Evolutionary conservation across 2,113 vertebrate species (phyloP), one percentile per base, ranked within the genome.

Genomic region (Cheirogaleus medius): DNA sequence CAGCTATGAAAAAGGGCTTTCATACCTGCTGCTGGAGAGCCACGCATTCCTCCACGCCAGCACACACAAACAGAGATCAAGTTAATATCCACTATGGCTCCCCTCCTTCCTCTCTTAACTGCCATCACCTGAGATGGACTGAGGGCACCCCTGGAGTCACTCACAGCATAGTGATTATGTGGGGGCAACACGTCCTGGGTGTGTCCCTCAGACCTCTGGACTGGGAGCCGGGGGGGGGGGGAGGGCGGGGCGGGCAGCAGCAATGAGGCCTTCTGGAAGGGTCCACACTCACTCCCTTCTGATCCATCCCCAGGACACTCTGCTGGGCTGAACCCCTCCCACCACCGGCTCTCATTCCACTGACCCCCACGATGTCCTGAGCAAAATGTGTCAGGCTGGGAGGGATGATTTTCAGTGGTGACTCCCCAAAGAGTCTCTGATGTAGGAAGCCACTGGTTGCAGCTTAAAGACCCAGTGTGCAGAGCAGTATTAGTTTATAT

Each of bases 281-380:
- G 44, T 25, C 37, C 3, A 25, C 14, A 15, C 1, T 5, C 52
- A 14, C 12, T n/a, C 4, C 64, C 34, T 52, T 13, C 6, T 0
- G 1, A 29, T 12, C 7, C 0, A 2, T 0, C 11, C 37, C 15
- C 20, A 14, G 5, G 58, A 11, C 21, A 17, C 6, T 34, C 23
- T 47, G 37, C 60, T 9, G 49, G 17, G 49, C 34, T 39, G 47
- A 42, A 21, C 2, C 5, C 18, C 6, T 2, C n/a, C 20, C 9
- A 3, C 71, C 34, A 13, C 34, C 25, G 7, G 8, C 32, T 10
- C 13, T 47, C 21, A 27, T 0, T 15, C 12, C 6, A 3, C 15
- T n/a, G 27, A 13, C 39, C 60, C 23, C n/a, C 10, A 32, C 32
- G 27, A 39, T 2, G 21, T 82, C 17, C 71, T 68, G 60, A 32